A percentile compares a stretch with the other conserved stretches of the same genome.
Conservation (phyloP, 2,113 vertebrate species). For the Gymnobelideus leadbeateri region DNA sequence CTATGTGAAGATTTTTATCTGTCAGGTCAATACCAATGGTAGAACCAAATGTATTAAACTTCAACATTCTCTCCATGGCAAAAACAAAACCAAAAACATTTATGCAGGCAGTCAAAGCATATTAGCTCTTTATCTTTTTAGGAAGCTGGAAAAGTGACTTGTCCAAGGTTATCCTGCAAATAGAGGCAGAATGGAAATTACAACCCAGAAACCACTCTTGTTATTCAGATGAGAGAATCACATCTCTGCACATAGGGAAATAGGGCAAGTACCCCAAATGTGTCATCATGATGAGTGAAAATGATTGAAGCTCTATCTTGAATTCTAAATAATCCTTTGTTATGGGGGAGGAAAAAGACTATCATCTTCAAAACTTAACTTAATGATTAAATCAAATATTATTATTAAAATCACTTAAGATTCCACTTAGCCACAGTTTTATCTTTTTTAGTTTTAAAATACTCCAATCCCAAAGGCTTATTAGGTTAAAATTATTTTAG, state of each 20-base stretch:
- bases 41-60: conserved; percentile 1
- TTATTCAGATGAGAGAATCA: conserved; percentile 1
- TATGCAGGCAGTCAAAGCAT: conserved; percentile 4
- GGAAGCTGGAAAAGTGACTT: conserved; percentile 37
- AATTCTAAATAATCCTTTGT: neutral
- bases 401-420: neutral
- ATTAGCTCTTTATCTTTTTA: conserved; percentile 22
- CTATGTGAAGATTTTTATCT: conserved; percentile 12
- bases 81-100: neutral
- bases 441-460: conserved; percentile 22
- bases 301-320: neutral
- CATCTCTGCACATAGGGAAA: neutral
- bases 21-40: neutral
- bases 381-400: no score
- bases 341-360: neutral
- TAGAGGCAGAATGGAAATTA: neutral
- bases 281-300: neutral
- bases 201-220: neutral
- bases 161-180: conserved; percentile 15
- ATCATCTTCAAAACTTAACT: neutral
- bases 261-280: neutral
- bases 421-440: conserved; percentile 21
- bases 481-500: conserved; percentile 10
- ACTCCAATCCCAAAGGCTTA: neutral
- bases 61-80: neutral